Evolutionary conservation across 2,797 vertebrate genomes (phyloP).

Genomic region (Chrysocyon brachyurus): DNA sequence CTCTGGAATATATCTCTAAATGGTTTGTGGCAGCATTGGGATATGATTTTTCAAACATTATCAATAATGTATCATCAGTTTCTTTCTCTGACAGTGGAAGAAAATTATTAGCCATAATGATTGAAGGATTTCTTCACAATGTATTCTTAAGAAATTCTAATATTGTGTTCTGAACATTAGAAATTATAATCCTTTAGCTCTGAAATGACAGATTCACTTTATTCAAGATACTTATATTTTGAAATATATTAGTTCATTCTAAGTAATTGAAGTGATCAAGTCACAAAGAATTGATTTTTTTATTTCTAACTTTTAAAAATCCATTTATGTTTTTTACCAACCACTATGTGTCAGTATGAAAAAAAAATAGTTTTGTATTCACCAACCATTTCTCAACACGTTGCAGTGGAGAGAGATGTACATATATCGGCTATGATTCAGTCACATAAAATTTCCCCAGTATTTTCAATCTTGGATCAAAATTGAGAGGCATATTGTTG

Average conservation of each 20-base stretch:
- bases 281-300: constrained; percentile 49
- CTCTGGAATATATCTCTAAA: constrained; percentile 48
- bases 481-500: neutral
- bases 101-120: constrained; percentile 24
- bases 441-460: neutral
- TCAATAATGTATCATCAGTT: constrained; percentile 59
- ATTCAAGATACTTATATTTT: constrained; percentile 43
- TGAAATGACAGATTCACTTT: constrained; percentile 62
- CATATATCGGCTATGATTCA: neutral
- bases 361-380: neutral
- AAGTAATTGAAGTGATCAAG: constrained; percentile 53
- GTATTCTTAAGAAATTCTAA: constrained; percentile 37
- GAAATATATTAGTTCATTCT: constrained; percentile 25
- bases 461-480: neutral
- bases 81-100: constrained; percentile 53
- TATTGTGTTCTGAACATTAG: neutral
- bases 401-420: neutral
- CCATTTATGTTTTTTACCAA: neutral
- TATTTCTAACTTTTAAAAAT: neutral
- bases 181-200: neutral
- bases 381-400: neutral
- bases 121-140: constrained; percentile 13
- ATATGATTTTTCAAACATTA: constrained; percentile 55
- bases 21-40: constrained; percentile 6
- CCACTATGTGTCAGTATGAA: neutral